Conservation (phyloP, 2,797 vertebrate species). For the Brachyrhaphis roseni region DNA sequence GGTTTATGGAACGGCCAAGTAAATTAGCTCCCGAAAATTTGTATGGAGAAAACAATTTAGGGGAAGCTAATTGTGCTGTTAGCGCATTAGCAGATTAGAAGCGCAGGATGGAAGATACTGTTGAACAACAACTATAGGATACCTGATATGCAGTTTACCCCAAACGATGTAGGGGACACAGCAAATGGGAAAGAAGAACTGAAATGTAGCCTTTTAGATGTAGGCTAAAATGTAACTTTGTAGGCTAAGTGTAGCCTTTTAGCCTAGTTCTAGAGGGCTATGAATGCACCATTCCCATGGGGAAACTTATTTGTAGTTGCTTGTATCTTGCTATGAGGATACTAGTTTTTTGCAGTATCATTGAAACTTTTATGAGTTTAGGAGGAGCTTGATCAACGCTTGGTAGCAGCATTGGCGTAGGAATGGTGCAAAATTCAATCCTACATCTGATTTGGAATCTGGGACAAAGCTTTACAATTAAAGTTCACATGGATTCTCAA, state of each 20-base stretch:
- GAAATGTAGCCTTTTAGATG: background rate
- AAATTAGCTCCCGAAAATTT: background rate
- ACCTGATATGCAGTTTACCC: background rate
- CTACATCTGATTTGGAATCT: background rate
- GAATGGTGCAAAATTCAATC: background rate
- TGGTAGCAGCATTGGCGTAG: too few species aligned
- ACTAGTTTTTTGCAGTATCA: background rate
- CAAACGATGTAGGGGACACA: background rate
- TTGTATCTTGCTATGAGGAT: background rate
- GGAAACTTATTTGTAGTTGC: background rate
- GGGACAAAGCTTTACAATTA: background rate
- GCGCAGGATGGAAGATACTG: background rate
- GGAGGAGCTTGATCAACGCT: background rate
- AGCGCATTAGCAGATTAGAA: too few species aligned
- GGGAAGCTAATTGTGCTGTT: background rate
- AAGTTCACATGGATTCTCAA: background rate
- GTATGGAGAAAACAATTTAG: background rate
- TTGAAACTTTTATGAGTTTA: background rate
- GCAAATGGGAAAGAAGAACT: background rate
- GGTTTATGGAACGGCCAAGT: background rate
- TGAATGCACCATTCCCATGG: background rate
- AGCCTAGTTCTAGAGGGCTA: background rate
- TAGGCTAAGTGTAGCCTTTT: background rate
- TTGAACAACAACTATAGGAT: background rate
- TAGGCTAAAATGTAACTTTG: background rate